Evolutionary conservation across 1,140 invertebrate species (phyloP), one percentile per base, ranked within the genome.

Genomic region (Drosophila lacteicornis): DNA sequence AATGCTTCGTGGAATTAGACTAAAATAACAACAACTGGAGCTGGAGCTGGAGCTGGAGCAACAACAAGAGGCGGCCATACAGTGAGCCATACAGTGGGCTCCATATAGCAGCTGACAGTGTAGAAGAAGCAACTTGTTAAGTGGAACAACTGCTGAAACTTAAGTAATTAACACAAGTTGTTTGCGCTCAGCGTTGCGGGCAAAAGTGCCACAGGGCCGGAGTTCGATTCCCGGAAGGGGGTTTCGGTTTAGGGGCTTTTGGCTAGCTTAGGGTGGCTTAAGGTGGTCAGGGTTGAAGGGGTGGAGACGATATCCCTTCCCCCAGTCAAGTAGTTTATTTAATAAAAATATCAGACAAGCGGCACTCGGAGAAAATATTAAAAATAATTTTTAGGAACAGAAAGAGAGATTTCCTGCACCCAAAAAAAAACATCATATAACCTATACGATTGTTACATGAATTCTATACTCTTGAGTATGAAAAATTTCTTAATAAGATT

Each of bases 141-240:
- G 82, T 85, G 78, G 80, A 83, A 79, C 81, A 86, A 86, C 77
- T 82, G 83, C 80, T 86, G 68, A 87, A 88, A 88, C 80, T 88
- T 88, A 87, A 76, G 83, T 86, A 88, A 88, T 88, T 88, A 88
- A 88, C 80, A 78, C 80, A 80, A 86, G 83, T 88, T 86, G 77
- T 82, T 86, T 86, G 70, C 82, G 75, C 75, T 79, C 47, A 67
- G 49, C 69, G 68, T 75, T 79, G 60, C 69, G 74, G 67, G 45
- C 66, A 65, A 78, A 65, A 71, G 66, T 46, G 33, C 53, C 47
- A 42, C 17, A 59, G 40, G 58, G 40, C 57, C 30, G 40, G 55
- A 27, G 36, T 38, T 43, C 49, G 55, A 67, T 58, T 57, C 27
- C 38, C 51, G 4, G 22, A 38, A 38, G 12, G 51, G 49, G 12